These are phyloP conservation scores for Pachycephus smyrnensis DNA, from an alignment of 2,888 invertebrate species.

Conservation along the genomic window DNA sequence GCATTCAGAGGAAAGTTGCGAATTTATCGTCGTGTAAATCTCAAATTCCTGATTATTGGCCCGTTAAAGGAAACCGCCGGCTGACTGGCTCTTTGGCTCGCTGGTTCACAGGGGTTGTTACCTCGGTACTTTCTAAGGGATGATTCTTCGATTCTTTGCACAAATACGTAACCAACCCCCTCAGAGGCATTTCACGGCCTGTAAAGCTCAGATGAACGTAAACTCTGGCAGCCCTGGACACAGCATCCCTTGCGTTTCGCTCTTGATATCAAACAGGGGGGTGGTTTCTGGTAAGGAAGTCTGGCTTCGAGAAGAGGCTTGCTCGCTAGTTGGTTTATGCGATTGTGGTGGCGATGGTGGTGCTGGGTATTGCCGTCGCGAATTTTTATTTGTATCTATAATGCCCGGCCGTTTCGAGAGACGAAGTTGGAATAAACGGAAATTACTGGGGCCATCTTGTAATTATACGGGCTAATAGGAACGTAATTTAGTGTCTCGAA, in stretches of 20 bases:
- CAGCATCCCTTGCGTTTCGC: no score
- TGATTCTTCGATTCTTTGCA: background rate
- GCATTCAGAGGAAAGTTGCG: conserved; percentile 9
- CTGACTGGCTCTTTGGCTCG: background rate
- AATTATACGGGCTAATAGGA: conserved; percentile 68
- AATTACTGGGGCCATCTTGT: conserved; percentile 67
- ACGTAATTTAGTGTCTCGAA: conserved; percentile 68
- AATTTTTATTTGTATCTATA: conserved; percentile 29
- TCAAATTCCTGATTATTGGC: conserved; percentile 54
- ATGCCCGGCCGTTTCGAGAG: conserved; percentile 49
- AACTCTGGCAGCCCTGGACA: background rate
- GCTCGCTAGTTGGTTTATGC: no score
- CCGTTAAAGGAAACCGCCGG: conserved; percentile 28
- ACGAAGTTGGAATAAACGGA: conserved; percentile 65
- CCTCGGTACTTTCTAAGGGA: background rate
- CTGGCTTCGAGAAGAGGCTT: no score
- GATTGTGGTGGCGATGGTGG: no score
- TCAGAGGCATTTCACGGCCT: background rate
- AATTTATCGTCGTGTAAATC: conserved; percentile 55
- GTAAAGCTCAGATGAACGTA: background rate
- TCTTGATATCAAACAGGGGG: no score
- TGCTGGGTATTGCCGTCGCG: background rate
- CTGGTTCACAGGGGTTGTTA: no score
- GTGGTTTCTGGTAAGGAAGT: no score
- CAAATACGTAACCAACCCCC: background rate